Conservation (phyloP, 2,113 vertebrate genomes). For the Poeciliopsis prolifica region DNA sequence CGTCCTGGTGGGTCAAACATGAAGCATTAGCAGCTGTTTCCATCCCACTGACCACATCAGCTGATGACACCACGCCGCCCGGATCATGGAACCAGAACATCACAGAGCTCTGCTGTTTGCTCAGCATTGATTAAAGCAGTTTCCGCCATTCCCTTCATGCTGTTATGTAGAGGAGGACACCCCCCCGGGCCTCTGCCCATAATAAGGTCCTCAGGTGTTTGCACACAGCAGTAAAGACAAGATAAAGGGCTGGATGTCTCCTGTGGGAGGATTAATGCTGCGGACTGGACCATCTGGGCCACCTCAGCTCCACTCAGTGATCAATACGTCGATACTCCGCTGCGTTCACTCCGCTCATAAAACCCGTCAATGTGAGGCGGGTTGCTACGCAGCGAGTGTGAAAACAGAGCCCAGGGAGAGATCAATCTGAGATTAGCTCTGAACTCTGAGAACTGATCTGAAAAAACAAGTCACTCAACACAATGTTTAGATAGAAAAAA, state of each 20-base stretch:
- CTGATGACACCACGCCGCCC: constrained; percentile 11
- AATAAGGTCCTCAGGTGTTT: constrained; percentile 59
- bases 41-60: constrained; percentile 16
- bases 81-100: too few species aligned
- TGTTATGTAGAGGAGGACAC: too few species aligned
- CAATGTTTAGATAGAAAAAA: too few species aligned
- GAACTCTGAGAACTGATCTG: neutral
- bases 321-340: constrained; percentile 25
- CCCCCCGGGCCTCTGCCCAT: neutral
- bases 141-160: constrained; percentile 13
- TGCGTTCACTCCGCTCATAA: constrained; percentile 36
- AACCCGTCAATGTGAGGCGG: constrained; percentile 34
- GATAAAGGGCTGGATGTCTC: constrained; percentile 46
- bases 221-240: constrained; percentile 56
- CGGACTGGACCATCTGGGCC: constrained; percentile 32
- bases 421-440: too few species aligned
- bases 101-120: constrained; percentile 59
- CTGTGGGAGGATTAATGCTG: constrained; percentile 8
- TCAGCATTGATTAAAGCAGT: constrained; percentile 42
- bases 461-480: too few species aligned
- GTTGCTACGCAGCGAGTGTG: neutral
- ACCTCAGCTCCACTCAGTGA: constrained; percentile 12
- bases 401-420: neutral
- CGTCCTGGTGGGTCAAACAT: neutral
- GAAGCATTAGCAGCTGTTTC: constrained; percentile 14